These are phyloP conservation scores for Mesodorylaimus sp. DNA, from an alignment of 2,888 invertebrate species.

Conservation along the genomic window DNA sequence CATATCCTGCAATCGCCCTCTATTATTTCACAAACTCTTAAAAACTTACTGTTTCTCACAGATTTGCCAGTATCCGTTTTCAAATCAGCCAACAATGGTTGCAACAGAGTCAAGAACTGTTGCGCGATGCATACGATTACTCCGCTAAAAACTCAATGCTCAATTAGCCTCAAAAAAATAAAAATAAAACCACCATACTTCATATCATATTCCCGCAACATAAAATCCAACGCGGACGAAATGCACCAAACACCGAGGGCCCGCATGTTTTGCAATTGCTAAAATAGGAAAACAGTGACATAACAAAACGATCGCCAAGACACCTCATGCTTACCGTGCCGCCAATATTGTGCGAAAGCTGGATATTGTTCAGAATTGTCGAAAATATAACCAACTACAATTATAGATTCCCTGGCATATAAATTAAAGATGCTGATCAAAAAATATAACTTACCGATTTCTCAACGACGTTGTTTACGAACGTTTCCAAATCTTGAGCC, in stretches of 20 bases:
- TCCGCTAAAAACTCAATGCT: background rate
- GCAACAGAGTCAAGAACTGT: background rate
- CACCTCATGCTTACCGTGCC: conserved; percentile 50
- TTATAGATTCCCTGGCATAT: conserved; percentile 5
- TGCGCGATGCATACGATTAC: background rate
- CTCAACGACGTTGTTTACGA: conserved; percentile 63
- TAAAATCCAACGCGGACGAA: background rate
- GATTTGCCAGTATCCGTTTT: background rate
- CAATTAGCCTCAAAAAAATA: background rate
- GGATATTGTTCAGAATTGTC: conserved; percentile 57
- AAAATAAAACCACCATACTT: background rate
- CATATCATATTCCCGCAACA: background rate
- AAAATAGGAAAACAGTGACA: conserved; percentile 4
- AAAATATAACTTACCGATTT: conserved; percentile 42
- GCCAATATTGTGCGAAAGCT: conserved; percentile 63
- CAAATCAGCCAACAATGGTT: background rate
- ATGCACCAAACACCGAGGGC: background rate
- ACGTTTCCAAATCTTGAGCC: conserved; percentile 48
- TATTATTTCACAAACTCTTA: no score
- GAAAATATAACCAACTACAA: conserved; percentile 55
- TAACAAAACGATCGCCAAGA: background rate
- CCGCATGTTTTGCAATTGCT: conserved; percentile 5
- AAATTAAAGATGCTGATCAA: conserved; percentile 3
- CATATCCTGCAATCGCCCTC: no score
- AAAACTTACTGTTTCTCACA: no score